Evolutionary conservation across 2,797 vertebrate genomes (phyloP), one percentile per base, ranked within the genome.

Genomic region (Eidolon dupreanum): DNA sequence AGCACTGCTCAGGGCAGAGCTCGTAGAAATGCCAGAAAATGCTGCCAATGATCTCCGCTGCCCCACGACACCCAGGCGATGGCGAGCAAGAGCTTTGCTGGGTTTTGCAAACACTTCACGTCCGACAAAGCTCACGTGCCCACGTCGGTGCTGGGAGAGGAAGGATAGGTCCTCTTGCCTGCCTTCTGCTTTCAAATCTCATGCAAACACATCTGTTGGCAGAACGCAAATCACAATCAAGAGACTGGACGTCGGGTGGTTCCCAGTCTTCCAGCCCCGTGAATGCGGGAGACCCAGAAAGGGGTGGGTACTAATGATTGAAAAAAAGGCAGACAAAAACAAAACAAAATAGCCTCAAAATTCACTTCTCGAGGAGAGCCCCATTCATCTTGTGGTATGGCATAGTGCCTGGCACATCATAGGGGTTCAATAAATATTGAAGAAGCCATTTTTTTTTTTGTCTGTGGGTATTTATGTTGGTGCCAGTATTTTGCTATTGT

Each of bases 11-110:
- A 75, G 73, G 17, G 68, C 49, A 92, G 38, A 66, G 63, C 6
- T 73, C 71, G 93, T 81, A 86, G 88, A 93, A 70, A 49, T 46
- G 7, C 9, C 83, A 49, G 68, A 74, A 85, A 66, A 90, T 46
- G 26, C 22, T 88, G 13, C 7, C 24, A 15, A 38, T 0, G 4
- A 43, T 19, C 57, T 26, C 24, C 11, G 75, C 6, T 79, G 20
- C n/a, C 43, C 46, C 2, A 55, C 15, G 20, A 49, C 22, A 61
- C 11, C 68, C 26, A 22, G 7, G 26, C 26, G 38, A 11, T 43
- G n/a, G 10, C 11, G 74, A 63, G 36, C 59, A 93, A 57, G 38
- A 33, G 31, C 70, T 81, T 33, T 20, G 3, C 31, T 82, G 87
- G 9, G 36, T 59, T 75, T 33, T 83, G 65, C 16, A 75, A 65